Percentiles rank a stretch among this genome's conserved stretches.
These are phyloP conservation scores for Aphyosemion australe DNA, from an alignment of 2,113 vertebrate species.

Conservation along the genomic window DNA sequence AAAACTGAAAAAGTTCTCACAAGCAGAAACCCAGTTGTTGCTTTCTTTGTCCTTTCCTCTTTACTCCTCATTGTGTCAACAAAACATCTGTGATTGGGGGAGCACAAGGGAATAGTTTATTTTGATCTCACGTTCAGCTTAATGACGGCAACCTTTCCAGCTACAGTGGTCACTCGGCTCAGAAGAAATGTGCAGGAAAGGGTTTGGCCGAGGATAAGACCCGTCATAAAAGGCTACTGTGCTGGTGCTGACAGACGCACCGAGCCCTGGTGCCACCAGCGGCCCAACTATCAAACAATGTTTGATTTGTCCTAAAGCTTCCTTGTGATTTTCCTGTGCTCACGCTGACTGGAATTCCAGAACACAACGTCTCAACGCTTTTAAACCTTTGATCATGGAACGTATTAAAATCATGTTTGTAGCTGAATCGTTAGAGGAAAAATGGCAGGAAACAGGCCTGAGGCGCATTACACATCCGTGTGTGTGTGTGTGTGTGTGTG, in stretches of 20 bases:
- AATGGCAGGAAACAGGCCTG: slow-evolving; percentile 56
- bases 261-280: slow-evolving; percentile 43
- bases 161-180: slow-evolving; percentile 22
- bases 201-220: slow-evolving; percentile 62
- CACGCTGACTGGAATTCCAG: slow-evolving; percentile 36
- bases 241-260: slow-evolving; percentile 61
- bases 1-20: too few relatives aligned
- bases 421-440: slow-evolving; percentile 23
- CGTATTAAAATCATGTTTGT: slow-evolving; percentile 59
- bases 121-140: slow-evolving; percentile 23
- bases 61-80: slow-evolving; percentile 1
- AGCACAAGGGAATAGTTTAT: slow-evolving; percentile 36
- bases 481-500: slow-evolving; percentile 19
- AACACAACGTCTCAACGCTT: slow-evolving; percentile 31
- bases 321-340: slow-evolving; percentile 53
- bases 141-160: slow-evolving; percentile 40
- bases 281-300: slow-evolving; percentile 54
- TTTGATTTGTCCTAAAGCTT: slow-evolving; percentile 38
- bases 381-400: slow-evolving; percentile 61
- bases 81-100: slow-evolving; percentile 34
- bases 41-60: too few relatives aligned
- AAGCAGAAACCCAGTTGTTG: too few relatives aligned
- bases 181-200: slow-evolving; percentile 57
- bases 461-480: slow-evolving; percentile 25
- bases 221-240: slow-evolving; percentile 40